Conservation (phyloP, 2,888 invertebrate species). For the Dromius quadrimaculatus region DNA sequence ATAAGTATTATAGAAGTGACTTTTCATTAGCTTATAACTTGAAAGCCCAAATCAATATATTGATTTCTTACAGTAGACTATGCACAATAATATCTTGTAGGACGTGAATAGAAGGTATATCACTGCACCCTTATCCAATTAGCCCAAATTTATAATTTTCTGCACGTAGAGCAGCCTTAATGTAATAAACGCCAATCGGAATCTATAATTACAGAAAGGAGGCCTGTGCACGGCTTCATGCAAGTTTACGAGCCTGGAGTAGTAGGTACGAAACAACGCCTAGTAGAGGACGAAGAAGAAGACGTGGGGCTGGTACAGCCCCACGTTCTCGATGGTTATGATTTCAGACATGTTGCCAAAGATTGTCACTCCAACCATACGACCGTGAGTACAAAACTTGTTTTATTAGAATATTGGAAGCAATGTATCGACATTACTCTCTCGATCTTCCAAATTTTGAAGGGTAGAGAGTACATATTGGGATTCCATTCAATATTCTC, state of each 20-base stretch:
- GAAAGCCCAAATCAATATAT: no score
- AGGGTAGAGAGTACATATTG: no score
- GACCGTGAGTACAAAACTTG: conserved; percentile 62
- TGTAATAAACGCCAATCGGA: conserved; percentile 44
- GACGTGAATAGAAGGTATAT: no score
- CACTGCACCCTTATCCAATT: no score
- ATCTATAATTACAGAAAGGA: conserved; percentile 64
- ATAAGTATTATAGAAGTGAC: background rate
- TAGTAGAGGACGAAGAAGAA: conserved; percentile 66
- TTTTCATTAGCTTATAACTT: no score
- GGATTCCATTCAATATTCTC: no score
- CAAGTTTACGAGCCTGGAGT: conserved; percentile 69
- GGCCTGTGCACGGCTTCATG: conserved; percentile 69
- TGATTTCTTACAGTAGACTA: no score
- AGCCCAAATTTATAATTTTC: conserved; percentile 3
- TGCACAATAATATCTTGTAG: no score
- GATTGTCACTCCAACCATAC: conserved; percentile 64
- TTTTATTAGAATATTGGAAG: no score
- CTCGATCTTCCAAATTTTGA: no score
- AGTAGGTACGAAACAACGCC: conserved; percentile 54
- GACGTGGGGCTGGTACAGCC: conserved; percentile 59
- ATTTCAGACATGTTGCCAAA: conserved; percentile 67
- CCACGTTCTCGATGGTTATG: conserved; percentile 61
- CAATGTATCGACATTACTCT: no score
- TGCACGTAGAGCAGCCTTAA: conserved; percentile 17